phyloP scores from a whole-genome alignment of 1,140 invertebrate species.

The Pemphigus obesinymphae region DNA sequence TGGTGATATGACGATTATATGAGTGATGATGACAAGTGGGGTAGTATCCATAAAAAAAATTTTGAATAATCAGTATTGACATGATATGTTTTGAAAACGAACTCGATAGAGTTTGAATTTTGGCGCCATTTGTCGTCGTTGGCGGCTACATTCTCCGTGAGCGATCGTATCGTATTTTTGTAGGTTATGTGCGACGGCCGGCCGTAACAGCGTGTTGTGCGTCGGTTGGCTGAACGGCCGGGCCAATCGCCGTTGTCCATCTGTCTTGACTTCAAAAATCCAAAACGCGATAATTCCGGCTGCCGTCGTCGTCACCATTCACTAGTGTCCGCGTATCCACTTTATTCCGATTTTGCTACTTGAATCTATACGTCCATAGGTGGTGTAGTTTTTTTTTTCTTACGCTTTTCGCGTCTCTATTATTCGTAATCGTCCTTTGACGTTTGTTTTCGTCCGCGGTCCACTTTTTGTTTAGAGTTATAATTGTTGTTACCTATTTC shows the following conservation, averaged over 20 bases:
- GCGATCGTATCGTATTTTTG: neutral
- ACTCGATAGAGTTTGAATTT: conserved; percentile 17
- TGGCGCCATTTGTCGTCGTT: neutral
- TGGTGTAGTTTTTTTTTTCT: neutral
- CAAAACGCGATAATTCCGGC: neutral
- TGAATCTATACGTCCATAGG: neutral
- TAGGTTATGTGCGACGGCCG: conserved; percentile 23
- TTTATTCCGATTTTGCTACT: neutral
- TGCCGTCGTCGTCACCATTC: conserved; percentile 1
- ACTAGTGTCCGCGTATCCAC: neutral
- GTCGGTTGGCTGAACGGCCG: conserved; percentile 43
- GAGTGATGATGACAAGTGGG: too few species aligned
- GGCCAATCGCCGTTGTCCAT: conserved; percentile 46
- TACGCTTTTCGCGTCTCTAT: neutral
- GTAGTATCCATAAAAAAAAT: too few species aligned
- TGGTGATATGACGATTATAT: too few species aligned
- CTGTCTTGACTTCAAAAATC: conserved; percentile 44
- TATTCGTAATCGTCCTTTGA: neutral
- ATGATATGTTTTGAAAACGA: too few species aligned
- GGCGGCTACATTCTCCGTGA: neutral
- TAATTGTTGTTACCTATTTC: too few species aligned
- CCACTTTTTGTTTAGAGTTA: too few species aligned
- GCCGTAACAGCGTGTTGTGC: conserved; percentile 44
- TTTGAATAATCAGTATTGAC: too few species aligned
- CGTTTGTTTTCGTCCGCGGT: neutral